A percentile compares a stretch with the other conserved stretches of the same genome.
These are phyloP conservation scores for Marasmarcha lunaedactyla DNA, from an alignment of 2,888 invertebrate genomes.

Conservation along the genomic window DNA sequence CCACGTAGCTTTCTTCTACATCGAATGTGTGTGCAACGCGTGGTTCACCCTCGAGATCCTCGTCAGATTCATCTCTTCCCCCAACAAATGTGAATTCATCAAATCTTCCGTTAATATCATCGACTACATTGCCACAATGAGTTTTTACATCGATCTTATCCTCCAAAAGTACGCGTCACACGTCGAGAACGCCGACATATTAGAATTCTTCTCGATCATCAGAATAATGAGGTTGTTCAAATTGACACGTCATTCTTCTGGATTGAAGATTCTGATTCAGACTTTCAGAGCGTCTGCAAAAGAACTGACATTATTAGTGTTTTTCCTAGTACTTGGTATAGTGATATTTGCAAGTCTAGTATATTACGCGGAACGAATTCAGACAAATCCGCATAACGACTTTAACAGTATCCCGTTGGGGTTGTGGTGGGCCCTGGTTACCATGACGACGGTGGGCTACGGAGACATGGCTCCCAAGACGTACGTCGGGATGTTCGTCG, in stretches of 20 bases:
- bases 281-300: conserved; percentile 97
- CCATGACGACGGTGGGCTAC: conserved; percentile 99
- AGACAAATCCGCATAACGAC: conserved; percentile 95
- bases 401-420: conserved; percentile 98
- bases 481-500: conserved; percentile 98
- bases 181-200: conserved; percentile 93
- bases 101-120: conserved; percentile 98
- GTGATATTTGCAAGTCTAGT: conserved; percentile 98
- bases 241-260: conserved; percentile 95
- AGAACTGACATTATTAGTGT: conserved; percentile 94
- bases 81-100: conserved; percentile 94
- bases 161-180: conserved; percentile 91
- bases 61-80: conserved; percentile 91
- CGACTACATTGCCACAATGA: conserved; percentile 98
- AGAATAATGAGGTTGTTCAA: conserved; percentile 98
- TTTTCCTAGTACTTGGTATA: conserved; percentile 97
- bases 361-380: conserved; percentile 97
- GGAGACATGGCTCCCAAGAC: conserved; percentile 99
- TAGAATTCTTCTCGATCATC: conserved; percentile 98
- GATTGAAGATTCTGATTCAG: conserved; percentile 97
- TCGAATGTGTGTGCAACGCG: conserved; percentile 97
- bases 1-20: conserved; percentile 97
- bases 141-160: conserved; percentile 96
- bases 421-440: conserved; percentile 98
- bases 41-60: conserved; percentile 99